A percentile compares a stretch with the other conserved stretches of the same genome.
phyloP scores from a whole-genome alignment of 2,113 vertebrate genomes.

The Malurus elegans region DNA sequence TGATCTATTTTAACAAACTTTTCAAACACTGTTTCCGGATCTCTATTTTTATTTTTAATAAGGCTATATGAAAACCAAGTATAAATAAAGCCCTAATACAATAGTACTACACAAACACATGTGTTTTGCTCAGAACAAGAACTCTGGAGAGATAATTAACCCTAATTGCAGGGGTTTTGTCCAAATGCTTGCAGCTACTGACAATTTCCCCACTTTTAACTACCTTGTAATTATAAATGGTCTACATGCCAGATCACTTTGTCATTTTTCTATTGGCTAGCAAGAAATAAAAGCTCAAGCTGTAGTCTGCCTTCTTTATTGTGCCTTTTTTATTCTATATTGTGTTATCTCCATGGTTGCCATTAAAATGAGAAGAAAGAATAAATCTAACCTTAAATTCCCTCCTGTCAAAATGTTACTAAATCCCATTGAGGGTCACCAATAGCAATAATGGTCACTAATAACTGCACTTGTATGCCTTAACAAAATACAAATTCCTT shows the following conservation, averaged over 20 bases:
- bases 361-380: not conserved
- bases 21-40: slow-evolving; percentile 21
- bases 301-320: not conserved
- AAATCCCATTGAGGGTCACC: not conserved
- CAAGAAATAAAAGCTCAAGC: slow-evolving; percentile 32
- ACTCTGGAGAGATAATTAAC: slow-evolving; percentile 48
- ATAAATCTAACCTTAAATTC: not conserved
- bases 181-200: slow-evolving; percentile 40
- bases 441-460: not conserved
- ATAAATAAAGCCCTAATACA: slow-evolving; percentile 37
- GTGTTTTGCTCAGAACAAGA: slow-evolving; percentile 42
- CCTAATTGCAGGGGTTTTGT: slow-evolving; percentile 55
- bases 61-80: slow-evolving; percentile 16
- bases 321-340: not conserved
- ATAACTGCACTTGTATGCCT: not conserved
- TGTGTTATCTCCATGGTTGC: not conserved
- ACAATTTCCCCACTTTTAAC: slow-evolving; percentile 55
- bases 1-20: slow-evolving; percentile 33
- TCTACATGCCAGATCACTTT: not conserved
- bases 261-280: slow-evolving; percentile 22
- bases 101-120: slow-evolving; percentile 21
- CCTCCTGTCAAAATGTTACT: not conserved
- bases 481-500: not conserved
- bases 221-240: slow-evolving; percentile 52
- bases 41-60: slow-evolving; percentile 55